These are phyloP conservation scores for Zoanthus sansibaricus DNA, from an alignment of 92 coral and sea anemone genomes.

Conservation along the genomic window DNA sequence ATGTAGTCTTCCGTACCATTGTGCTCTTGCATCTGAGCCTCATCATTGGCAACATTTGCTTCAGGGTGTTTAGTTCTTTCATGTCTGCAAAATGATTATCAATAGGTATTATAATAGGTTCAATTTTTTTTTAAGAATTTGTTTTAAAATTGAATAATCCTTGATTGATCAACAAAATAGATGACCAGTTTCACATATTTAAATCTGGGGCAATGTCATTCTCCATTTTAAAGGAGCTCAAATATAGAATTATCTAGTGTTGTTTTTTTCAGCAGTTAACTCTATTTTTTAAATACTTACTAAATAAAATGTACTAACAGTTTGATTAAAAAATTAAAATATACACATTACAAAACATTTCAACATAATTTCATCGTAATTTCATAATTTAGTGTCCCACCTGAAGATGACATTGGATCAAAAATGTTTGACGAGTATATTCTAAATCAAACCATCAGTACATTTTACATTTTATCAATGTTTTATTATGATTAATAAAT, in stretches of 20 bases:
- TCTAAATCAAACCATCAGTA: background rate
- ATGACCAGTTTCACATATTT: conserved; percentile 24
- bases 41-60: conserved; percentile 1
- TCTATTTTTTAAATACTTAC: conserved; percentile 11
- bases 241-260: conserved; percentile 1
- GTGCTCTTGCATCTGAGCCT: conserved; percentile 10
- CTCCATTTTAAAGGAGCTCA: conserved; percentile 5
- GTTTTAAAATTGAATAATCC: conserved; percentile 23
- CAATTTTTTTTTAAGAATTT: background rate
- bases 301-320: background rate
- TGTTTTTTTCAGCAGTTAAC: conserved; percentile 21
- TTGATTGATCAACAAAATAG: conserved; percentile 15
- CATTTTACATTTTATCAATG: background rate
- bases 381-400: background rate
- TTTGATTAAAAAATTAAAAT: background rate
- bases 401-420: background rate
- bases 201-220: conserved; percentile 16
- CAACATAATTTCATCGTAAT: background rate
- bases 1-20: conserved; percentile 43
- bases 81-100: conserved; percentile 19
- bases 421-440: background rate
- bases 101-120: background rate
- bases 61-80: conserved; percentile 25
- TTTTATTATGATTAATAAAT: too few relatives aligned
- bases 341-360: background rate